Percentiles rank a stretch among this genome's conserved stretches.
These are phyloP conservation scores for Anoplopoma fimbria DNA, from an alignment of 2,113 vertebrate species.

Conservation along the genomic window DNA sequence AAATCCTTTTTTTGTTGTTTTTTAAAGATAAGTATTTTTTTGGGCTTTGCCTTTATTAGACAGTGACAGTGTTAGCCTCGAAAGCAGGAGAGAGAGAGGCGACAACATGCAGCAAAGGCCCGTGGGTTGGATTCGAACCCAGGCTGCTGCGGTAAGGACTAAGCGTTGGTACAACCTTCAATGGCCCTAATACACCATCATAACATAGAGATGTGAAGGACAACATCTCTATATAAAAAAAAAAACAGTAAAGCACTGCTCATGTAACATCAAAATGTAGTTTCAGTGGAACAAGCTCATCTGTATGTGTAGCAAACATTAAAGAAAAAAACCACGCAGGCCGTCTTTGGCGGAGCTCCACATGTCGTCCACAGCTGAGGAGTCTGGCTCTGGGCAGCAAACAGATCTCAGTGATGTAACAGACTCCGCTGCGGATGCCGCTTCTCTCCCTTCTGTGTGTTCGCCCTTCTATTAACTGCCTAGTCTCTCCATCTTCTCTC, in stretches of 20 bases:
- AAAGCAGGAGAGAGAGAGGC: not conserved
- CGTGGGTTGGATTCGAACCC: too few relatives aligned
- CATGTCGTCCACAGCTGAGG: conserved; percentile 59
- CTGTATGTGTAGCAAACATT: conserved; percentile 1
- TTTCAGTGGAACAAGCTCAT: not conserved
- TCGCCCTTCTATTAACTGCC: conserved; percentile 4
- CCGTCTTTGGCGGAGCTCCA: conserved; percentile 39
- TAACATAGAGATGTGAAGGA: not conserved
- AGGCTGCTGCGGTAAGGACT: too few relatives aligned
- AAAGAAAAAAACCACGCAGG: not conserved
- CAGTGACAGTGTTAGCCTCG: too few relatives aligned
- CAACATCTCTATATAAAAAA: too few relatives aligned
- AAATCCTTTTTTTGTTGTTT: too few relatives aligned
- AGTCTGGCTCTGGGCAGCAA: conserved; percentile 60
- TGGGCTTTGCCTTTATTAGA: too few relatives aligned
- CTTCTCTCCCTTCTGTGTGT: conserved; percentile 35
- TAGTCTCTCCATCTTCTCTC: conserved; percentile 9
- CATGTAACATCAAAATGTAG: not conserved
- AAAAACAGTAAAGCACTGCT: not conserved
- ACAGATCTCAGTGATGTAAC: conserved; percentile 70
- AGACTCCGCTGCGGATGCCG: conserved; percentile 11
- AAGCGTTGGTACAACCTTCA: not conserved
- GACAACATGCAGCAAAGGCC: not conserved
- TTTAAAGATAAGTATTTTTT: too few relatives aligned
- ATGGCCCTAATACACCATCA: not conserved